Base-by-base conservation (phyloP, 2,113 vertebrate species). In the Protomyctophum bolini region DNA sequence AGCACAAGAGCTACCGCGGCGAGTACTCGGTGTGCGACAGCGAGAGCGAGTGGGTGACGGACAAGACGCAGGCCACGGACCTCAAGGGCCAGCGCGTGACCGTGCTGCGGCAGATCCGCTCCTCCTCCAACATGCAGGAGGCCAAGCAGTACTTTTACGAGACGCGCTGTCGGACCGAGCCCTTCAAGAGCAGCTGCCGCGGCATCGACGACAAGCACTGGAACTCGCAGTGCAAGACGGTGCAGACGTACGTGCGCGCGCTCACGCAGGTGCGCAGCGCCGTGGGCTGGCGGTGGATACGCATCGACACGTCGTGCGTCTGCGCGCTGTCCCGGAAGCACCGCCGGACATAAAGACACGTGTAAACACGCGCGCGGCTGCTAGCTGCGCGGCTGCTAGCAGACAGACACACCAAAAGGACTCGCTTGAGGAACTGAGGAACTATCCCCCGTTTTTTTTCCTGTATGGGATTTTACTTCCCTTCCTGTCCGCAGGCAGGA, bases 161-260 rank as follows among this genome's bases (percentile, higher is more conserved):
- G 86, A 99, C 98, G 0, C 93, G 94, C 70, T 99, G 98, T 83
- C 94, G 94, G 77, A 94, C 93, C 76, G 89, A 92, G 77, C 93
- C 96, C 0, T 92, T 94, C 10, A 97, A 95, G 86, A 94, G 92
- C 0, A 95, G 97, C 63, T 99, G 98, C 85, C 93, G 96, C 0
- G 98, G 98, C 8, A 99, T 99, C 0, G 98, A 99, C 0, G 94
- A 96, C 68, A 98, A 97, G 91, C 96, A 98, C 94, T 99, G 97
- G 97, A 98, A 98, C 86, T 99, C 98, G 7, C 96, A 99, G 92
- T 99, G 98, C 87, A 99, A 98, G 93, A 98, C 97, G 0, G 94
- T 95, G 12, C 96, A 99, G 85, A 96, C 97, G 0, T 97, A 94
- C 0, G 98, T 99, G 12, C 92, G 97, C 29, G 98, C 98, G 57